Percentiles rank a stretch among this genome's conserved stretches.
Evolutionary conservation across 2,888 invertebrate species (phyloP).

Genomic region (Daptonema setosum): DNA sequence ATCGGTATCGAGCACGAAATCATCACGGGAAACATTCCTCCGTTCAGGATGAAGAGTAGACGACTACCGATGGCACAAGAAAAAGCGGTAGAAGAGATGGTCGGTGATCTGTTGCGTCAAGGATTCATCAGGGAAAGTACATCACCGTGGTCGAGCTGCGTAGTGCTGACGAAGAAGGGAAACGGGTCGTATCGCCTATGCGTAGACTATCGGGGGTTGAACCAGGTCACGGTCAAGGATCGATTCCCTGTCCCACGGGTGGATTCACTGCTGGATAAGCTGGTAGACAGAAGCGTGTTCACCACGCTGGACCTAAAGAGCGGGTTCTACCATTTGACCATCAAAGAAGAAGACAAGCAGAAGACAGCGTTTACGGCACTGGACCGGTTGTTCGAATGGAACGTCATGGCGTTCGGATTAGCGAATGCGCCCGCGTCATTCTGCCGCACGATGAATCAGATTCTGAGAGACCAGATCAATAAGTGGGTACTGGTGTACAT

Average conservation of each 20-base stretch:
- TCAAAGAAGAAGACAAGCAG: slow-evolving; percentile 9
- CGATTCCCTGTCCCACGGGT: slow-evolving; percentile 13
- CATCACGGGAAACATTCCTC: background rate
- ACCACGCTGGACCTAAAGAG: slow-evolving; percentile 12
- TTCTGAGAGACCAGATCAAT: slow-evolving; percentile 5
- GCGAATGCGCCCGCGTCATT: slow-evolving; percentile 16
- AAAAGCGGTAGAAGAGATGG: slow-evolving; percentile 1
- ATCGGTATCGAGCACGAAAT: background rate
- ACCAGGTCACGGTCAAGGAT: slow-evolving; percentile 10
- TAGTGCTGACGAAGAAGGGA: slow-evolving; percentile 11
- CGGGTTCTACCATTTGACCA: slow-evolving; percentile 15
- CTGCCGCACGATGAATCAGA: slow-evolving; percentile 12
- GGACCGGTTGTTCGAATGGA: slow-evolving; percentile 14
- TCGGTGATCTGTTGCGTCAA: slow-evolving; percentile 5
- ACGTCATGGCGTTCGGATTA: slow-evolving; percentile 17
- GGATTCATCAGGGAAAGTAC: slow-evolving; percentile 5
- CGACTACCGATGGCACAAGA: background rate
- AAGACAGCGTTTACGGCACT: slow-evolving; percentile 15
- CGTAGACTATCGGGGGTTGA: slow-evolving; percentile 14
- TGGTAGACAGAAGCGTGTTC: slow-evolving; percentile 9
- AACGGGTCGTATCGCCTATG: background rate
- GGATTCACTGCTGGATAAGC: slow-evolving; percentile 8
- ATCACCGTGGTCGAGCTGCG: slow-evolving; percentile 7
- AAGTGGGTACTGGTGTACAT: slow-evolving; percentile 14
- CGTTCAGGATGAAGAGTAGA: background rate